Percentiles rank a stretch among this genome's conserved stretches.
Evolutionary conservation across 2,797 vertebrate species (phyloP).

Genomic region (Gymnoscopelus braueri): DNA sequence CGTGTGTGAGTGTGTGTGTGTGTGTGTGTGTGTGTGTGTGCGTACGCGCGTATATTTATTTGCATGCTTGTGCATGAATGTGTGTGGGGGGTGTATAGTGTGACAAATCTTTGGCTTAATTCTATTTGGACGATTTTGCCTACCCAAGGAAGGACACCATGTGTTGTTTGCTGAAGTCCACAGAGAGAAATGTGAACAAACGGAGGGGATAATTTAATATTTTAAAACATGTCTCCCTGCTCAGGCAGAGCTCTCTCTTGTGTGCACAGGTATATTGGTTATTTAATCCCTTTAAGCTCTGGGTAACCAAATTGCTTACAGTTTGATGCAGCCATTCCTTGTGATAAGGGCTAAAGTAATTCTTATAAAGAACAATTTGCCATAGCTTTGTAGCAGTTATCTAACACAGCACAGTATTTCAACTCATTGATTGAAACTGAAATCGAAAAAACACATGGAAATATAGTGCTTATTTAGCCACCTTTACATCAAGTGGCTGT

Average conservation of each 20-base stretch:
- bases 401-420: not conserved
- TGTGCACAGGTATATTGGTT: not conserved
- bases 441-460: too few species aligned
- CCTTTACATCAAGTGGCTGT: too few species aligned
- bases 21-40: not conserved
- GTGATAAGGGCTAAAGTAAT: too few species aligned
- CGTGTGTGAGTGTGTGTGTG: not conserved
- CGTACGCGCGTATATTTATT: constrained; percentile 6
- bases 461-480: too few species aligned
- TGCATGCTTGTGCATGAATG: constrained; percentile 2
- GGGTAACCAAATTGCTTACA: too few species aligned
- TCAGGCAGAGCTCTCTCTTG: not conserved
- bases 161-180: constrained; percentile 41
- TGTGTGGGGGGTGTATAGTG: constrained; percentile 4
- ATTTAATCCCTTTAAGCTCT: not conserved
- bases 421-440: too few species aligned
- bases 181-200: constrained; percentile 25
- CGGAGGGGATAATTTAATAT: constrained; percentile 37
- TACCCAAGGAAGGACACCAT: constrained; percentile 25
- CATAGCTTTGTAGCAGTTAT: not conserved
- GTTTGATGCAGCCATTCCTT: too few species aligned
- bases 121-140: constrained; percentile 39
- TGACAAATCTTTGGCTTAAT: constrained; percentile 25
- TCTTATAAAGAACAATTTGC: too few species aligned
- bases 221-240: constrained; percentile 26